Evolutionary conservation across 2,113 vertebrate genomes (phyloP).

Genomic region (Polypterus senegalus): DNA sequence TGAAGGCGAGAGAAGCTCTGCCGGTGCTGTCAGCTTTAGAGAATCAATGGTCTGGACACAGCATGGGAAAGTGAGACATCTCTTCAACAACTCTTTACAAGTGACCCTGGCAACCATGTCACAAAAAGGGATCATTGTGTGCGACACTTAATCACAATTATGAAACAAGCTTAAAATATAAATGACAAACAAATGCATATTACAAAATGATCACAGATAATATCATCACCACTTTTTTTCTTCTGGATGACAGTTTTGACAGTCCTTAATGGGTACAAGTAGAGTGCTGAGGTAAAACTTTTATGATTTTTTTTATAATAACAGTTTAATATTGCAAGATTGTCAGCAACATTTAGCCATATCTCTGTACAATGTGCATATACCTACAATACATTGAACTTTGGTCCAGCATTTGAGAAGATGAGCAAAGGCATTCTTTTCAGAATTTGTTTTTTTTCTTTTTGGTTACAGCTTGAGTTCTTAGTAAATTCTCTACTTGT

Average conservation of each 20-base stretch:
- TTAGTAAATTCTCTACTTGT: slow-evolving; percentile 67
- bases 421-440: slow-evolving; percentile 75
- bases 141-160: slow-evolving; percentile 53
- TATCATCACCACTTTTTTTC: slow-evolving; percentile 40
- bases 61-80: slow-evolving; percentile 29
- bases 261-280: slow-evolving; percentile 61
- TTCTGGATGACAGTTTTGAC: slow-evolving; percentile 47
- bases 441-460: slow-evolving; percentile 42
- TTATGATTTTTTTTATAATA: slow-evolving; percentile 61
- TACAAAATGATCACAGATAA: slow-evolving; percentile 66
- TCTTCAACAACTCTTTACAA: slow-evolving; percentile 43
- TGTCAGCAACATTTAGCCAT: slow-evolving; percentile 94
- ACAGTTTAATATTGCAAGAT: slow-evolving; percentile 84
- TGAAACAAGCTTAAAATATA: slow-evolving; percentile 53
- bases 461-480: slow-evolving; percentile 95
- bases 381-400: slow-evolving; percentile 86
- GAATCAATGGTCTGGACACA: slow-evolving; percentile 24
- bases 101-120: slow-evolving; percentile 68
- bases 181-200: slow-evolving; percentile 56
- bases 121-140: slow-evolving; percentile 57
- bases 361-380: slow-evolving; percentile 97
- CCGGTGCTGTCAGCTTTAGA: not conserved
- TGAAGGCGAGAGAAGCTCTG: slow-evolving; percentile 10
- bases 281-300: slow-evolving; percentile 86
- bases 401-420: slow-evolving; percentile 95